Base-by-base conservation (phyloP, 37 sponge, comb jelly and placozoan genomes). In the Tethya wilhelma region DNA sequence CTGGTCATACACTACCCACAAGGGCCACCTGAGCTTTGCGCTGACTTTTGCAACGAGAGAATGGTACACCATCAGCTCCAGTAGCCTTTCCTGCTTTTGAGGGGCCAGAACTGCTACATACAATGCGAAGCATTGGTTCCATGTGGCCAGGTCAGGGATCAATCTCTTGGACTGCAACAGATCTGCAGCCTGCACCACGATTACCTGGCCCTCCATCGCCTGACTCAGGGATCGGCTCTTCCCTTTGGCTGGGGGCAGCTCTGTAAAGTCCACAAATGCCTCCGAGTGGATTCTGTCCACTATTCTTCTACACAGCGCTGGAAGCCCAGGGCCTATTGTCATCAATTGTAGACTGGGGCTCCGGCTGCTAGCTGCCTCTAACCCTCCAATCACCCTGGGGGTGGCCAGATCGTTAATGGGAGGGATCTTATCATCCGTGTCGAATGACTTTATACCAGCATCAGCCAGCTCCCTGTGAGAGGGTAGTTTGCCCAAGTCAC, bases 241-340 rank as follows among this genome's bases (percentile, higher is more conserved):
- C 14, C 75, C 85, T 46, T 65, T 74, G 39, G 84, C 82, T 19
- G 82, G 73, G 6, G 82, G 84, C 20, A 84, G 59, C 59, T 84
- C 76, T 1, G 59, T 20, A 44, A 84, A 84, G 11, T 84, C 69
- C 31, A 84, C 40, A 33, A 76, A 84, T 29, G 75, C 75, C 0
- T 68, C 30, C 0, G 84, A 68, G 0, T 36, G 43, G n/a, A 84
- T 68, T 28, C 28, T 66, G 2, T 66, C 84, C 26, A 75, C 60
- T 23, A 75, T 22, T n/a, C 39, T 67, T 60, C 56, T 53, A 7
- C 67, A 29, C 9, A 84, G n/a, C 0, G 84, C 76, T 67, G 77
- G 69, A 0, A 84, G 77, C 8, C 77, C 84, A 22, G 53, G 4
- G 2, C 83, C 83, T 6, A 74, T 32, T 2, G 67, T 2, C 14